Base-by-base conservation (phyloP, 2,888 invertebrate genomes). In the Cabera pusaria region DNA sequence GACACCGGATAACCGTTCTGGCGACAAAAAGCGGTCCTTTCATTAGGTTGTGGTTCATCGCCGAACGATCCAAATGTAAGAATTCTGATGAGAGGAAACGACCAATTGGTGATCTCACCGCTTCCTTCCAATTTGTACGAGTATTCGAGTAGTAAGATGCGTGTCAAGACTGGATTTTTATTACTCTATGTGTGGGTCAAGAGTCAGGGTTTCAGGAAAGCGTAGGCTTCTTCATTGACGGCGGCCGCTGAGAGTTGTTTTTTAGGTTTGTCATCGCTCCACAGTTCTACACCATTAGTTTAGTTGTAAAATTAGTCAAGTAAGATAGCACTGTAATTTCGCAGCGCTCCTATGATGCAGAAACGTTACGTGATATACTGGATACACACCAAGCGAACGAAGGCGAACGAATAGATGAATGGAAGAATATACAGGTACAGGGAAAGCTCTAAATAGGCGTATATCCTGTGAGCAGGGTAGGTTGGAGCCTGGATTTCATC, bases 1-100 rank as follows among this genome's bases (percentile, higher is more conserved):
- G 34, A 34, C 22, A 28, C 20, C 33, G 23, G 28, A 29, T 29
- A 29, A 5, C 18, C 19, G 10, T 19, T 19, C 23, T 27, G 23
- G 6, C 21, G 20, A 17, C 6, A 18, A 27, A 25, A 23, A 20
- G 21, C 33, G 43, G 34, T 25, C 33, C 40, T 34, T 48, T 46
- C 31, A 34, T 26, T 32, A 18, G 25, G 44, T 44, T 42, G 29
- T 22, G 27, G 27, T 6, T 16, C 23, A 33, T 36, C 21, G 9
- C 36, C 35, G 26, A 22, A 7, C 17, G 29, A 34, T 34, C 12
- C 28, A 12, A 42, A 25, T 23, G 43, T 28, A 37, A 31, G 44
- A 32, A 45, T 41, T 39, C 37, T 25, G 33, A 21, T 31, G 38
- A 18, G 28, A 47, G 52, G 52, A 52, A 50, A 41, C 19, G 12